These are phyloP conservation scores for Megalopta genalis DNA, from an alignment of 1,140 invertebrate genomes.

Conservation along the genomic window DNA sequence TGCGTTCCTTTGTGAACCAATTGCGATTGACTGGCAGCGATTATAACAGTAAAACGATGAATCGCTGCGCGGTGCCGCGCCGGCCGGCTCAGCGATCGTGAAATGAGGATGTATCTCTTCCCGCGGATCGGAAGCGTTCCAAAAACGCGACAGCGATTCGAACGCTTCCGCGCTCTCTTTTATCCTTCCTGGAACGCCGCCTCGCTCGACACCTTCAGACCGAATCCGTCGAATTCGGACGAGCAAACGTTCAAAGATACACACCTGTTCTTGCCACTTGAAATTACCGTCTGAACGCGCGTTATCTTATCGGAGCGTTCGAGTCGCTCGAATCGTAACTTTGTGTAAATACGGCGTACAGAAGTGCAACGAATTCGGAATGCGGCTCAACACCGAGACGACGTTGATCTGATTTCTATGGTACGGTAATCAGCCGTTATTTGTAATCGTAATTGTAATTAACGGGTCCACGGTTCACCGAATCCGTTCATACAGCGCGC, in stretches of 20 bases:
- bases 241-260: no score
- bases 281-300: no score
- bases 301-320: not conserved
- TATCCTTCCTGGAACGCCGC: not conserved
- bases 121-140: not conserved
- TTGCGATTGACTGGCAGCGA: conserved; percentile 5
- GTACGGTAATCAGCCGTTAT: not conserved
- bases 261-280: no score
- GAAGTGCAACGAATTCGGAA: not conserved
- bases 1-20: conserved; percentile 22
- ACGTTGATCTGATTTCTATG: not conserved
- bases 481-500: no score
- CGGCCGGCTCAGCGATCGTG: not conserved
- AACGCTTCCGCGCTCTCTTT: no score
- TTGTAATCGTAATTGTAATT: not conserved
- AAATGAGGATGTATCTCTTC: conserved; percentile 11
- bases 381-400: not conserved
- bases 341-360: not conserved
- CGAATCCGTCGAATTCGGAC: no score
- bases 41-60: conserved; percentile 27
- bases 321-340: not conserved
- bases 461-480: no score
- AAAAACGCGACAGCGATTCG: not conserved
- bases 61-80: not conserved
- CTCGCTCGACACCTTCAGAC: no score